A percentile compares a stretch with the other conserved stretches of the same genome.
Conservation (phyloP, 2,888 invertebrate species). For the Zhuqinia jingwanae region DNA sequence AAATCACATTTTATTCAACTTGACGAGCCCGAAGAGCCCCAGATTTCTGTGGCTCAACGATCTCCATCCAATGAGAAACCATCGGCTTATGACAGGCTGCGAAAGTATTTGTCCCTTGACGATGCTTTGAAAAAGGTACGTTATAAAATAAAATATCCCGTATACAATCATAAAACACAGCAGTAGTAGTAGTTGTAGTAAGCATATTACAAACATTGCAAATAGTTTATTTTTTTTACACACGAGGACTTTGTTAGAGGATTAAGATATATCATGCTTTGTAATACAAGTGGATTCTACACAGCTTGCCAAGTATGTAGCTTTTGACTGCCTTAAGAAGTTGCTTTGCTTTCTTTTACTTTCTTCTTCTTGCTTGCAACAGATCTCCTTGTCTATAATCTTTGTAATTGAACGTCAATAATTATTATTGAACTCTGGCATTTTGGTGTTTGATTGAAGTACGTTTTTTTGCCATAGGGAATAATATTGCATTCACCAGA, state of each 20-base stretch:
- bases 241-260: background rate
- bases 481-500: background rate
- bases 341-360: too few species aligned
- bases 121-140: slow-evolving; percentile 79
- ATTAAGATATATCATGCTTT: background rate
- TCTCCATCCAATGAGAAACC: slow-evolving; percentile 76
- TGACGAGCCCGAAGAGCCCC: slow-evolving; percentile 68
- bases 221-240: background rate
- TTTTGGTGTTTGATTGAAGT: background rate
- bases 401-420: too few species aligned
- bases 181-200: too few species aligned
- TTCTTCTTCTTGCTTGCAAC: too few species aligned
- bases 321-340: too few species aligned
- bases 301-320: background rate
- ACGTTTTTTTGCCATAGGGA: slow-evolving; percentile 20
- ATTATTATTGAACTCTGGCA: slow-evolving; percentile 50
- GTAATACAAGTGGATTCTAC: too few species aligned
- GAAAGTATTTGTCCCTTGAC: slow-evolving; percentile 78
- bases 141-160: background rate
- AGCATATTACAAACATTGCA: too few species aligned
- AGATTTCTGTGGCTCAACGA: slow-evolving; percentile 71
- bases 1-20: slow-evolving; percentile 57
- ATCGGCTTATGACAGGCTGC: slow-evolving; percentile 78
- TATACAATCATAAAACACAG: too few species aligned
- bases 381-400: background rate